Base-by-base conservation (phyloP, 2,888 invertebrate genomes). In the Zhuqinia jingwanae region DNA sequence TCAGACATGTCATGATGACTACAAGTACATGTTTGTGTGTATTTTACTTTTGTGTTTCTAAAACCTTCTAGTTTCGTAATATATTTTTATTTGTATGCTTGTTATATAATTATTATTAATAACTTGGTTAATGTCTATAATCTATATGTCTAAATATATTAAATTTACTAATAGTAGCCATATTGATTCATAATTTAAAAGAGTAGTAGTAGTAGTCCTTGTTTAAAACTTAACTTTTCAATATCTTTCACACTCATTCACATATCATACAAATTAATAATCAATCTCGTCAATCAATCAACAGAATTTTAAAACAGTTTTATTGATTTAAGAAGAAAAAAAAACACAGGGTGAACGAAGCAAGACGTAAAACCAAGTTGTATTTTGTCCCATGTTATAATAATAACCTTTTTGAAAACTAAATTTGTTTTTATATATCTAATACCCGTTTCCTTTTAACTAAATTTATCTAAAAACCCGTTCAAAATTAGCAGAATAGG, bases 261-360 rank as follows among this genome's bases (percentile, higher is more conserved):
- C 22, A 25, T 15, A 25, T 11, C 3, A 36, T 36, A 36, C 8
- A 8, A 45, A 42, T 42, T 63, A 45, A 17, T 75, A 75, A 53
- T 75, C 75, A 75, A 75, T 75, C 75, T 75, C 56, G 27, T 56
- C 75, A 75, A 75, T 56, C 75, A 75, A 75, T 75, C 75, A 56
- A 75, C 75, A 75, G 75, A 75, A 75, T 53, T 56, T 10, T 36
- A 75, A 53, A 70, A 22, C 47, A 25, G 10, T 75, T 53, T 45
- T 27, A 13, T 30, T 15, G n/a, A 30, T 25, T 25, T 58, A 11
- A 20, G 2, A 13, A 15, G 15, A 27, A 6, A 15, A 2, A 30
- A 25, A 30, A 58, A 15, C 15, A 53, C 30, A 63, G n/a, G n/a
- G 63, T 63, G 63, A 36, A 25, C 30, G n/a, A n/a, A 53, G n/a